Conservation (phyloP, 2,113 vertebrate species). For the Oncorhynchus keta region DNA sequence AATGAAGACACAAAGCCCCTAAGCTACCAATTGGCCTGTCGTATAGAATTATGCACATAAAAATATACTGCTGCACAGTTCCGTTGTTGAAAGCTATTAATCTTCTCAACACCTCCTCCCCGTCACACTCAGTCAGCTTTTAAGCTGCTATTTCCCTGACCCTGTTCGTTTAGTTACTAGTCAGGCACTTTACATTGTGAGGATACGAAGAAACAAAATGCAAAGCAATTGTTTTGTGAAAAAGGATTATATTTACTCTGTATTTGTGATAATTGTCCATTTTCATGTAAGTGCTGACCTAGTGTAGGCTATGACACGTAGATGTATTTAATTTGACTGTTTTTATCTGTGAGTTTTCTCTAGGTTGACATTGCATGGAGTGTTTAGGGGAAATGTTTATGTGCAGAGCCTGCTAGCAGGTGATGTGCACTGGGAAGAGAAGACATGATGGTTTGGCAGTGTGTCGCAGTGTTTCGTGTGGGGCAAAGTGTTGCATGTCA, state of each 20-base stretch:
- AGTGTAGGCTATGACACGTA: neutral
- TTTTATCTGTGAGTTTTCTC: neutral
- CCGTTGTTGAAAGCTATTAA: conserved; percentile 31
- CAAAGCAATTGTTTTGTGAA: neutral
- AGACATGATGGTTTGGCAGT: neutral
- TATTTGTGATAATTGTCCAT: too few species aligned
- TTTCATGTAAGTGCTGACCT: neutral
- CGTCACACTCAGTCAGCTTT: conserved; percentile 4
- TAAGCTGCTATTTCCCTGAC: conserved; percentile 27
- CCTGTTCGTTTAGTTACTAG: neutral
- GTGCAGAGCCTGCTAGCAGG: neutral
- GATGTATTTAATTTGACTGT: neutral
- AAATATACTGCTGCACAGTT: conserved; percentile 32
- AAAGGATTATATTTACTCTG: neutral
- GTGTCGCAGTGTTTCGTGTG: neutral
- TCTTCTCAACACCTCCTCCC: neutral
- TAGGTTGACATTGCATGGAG: neutral
- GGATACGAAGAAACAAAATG: neutral
- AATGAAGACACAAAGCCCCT: conserved; percentile 40
- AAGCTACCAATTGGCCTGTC: conserved; percentile 39
- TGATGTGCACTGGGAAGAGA: neutral
- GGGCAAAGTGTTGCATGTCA: conserved; percentile 5
- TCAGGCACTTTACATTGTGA: too few species aligned
- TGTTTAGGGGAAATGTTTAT: neutral
- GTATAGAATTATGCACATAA: conserved; percentile 48